Conservation (phyloP, 2,797 vertebrate species). For the Propithecus perrieri region DNA sequence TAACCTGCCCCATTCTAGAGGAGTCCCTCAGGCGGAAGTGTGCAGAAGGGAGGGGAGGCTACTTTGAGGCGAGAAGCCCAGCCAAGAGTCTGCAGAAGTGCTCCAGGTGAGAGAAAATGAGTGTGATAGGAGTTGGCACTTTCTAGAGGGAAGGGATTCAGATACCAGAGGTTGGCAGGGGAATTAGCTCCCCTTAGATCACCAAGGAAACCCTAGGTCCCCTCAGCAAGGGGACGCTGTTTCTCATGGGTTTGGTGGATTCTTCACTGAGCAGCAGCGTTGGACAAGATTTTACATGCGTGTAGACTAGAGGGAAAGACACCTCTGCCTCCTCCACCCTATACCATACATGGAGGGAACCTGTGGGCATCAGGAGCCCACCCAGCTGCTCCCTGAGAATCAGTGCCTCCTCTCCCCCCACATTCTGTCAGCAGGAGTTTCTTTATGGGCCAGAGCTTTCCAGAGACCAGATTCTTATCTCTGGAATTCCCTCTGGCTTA, state of each 20-base stretch:
- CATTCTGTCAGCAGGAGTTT: not conserved
- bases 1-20: not conserved
- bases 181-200: not conserved
- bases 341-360: not conserved
- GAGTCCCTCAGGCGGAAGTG: not conserved
- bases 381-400: not conserved
- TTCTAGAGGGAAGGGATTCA: not conserved
- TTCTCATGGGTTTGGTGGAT: not conserved
- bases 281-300: not conserved
- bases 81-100: not conserved
- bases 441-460: constrained; percentile 8
- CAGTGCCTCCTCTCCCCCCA: not conserved
- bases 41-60: not conserved
- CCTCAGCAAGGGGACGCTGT: not conserved
- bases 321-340: too few species aligned
- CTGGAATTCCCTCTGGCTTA: not conserved
- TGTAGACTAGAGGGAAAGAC: not conserved
- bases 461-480: constrained; percentile 22
- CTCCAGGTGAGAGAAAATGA: not conserved
- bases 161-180: not conserved
- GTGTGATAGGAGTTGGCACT: not conserved
- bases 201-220: not conserved
- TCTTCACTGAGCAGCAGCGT: not conserved
- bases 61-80: not conserved
- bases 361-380: not conserved